Conservation (phyloP, 2,797 vertebrate species). For the Myoxocephalus aenaeus region DNA sequence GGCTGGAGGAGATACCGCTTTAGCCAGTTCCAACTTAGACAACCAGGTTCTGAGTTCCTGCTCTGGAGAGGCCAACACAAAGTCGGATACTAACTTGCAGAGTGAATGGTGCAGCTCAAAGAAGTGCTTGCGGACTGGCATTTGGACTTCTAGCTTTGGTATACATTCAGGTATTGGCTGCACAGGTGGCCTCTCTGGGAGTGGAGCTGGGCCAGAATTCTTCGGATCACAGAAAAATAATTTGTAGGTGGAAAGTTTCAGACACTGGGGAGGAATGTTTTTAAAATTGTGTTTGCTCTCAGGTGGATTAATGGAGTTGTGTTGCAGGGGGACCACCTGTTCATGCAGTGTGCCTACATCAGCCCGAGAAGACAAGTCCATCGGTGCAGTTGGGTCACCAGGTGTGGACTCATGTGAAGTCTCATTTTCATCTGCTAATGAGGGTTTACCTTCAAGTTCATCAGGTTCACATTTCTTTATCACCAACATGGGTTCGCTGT, state of each 20-base stretch:
- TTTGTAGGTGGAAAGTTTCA: constrained; percentile 78
- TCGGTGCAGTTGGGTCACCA: constrained; percentile 19
- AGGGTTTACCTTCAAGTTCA: constrained; percentile 55
- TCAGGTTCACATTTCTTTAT: constrained; percentile 79
- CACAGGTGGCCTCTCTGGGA: constrained; percentile 21
- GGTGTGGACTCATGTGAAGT: constrained; percentile 31
- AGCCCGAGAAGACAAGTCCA: constrained; percentile 13
- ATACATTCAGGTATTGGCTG: constrained; percentile 30
- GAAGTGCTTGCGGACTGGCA: constrained; percentile 81
- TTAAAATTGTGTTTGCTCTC: constrained; percentile 55
- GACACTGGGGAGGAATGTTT: constrained; percentile 78
- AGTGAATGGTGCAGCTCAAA: constrained; percentile 87
- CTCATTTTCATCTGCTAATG: constrained; percentile 35
- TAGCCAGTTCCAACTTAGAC: constrained; percentile 58
- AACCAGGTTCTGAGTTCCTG: constrained; percentile 87
- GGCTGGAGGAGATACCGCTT: constrained; percentile 47
- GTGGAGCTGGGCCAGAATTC: constrained; percentile 2
- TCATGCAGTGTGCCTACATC: constrained; percentile 1
- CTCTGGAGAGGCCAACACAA: constrained; percentile 82
- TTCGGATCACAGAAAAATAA: constrained; percentile 71
- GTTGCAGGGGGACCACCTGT: constrained; percentile 26
- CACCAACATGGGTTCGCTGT: constrained; percentile 73
- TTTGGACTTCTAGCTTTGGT: neutral
- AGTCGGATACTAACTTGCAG: constrained; percentile 82
- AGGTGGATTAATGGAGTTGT: constrained; percentile 34